phyloP scores from a whole-genome alignment of 2,113 vertebrate genomes.

The Sander lucioperca region DNA sequence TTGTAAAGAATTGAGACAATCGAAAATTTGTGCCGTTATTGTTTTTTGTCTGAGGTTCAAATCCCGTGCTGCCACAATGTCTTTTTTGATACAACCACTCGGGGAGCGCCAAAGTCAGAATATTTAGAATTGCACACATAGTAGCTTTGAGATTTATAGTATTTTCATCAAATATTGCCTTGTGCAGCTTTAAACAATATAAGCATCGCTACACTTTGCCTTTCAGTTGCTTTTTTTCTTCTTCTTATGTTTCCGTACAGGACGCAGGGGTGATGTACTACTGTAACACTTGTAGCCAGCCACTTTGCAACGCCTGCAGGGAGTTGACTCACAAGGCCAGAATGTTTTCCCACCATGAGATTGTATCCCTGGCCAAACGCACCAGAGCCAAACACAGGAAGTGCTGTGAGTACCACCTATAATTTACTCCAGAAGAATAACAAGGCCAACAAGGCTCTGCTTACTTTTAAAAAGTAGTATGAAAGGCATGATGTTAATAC shows the following conservation, averaged over 20 bases:
- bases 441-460: not conserved
- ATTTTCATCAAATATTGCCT: not conserved
- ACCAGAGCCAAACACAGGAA: conserved; percentile 93
- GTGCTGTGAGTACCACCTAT: conserved; percentile 85
- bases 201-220: not conserved
- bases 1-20: not conserved
- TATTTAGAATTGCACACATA: not conserved
- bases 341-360: conserved; percentile 94
- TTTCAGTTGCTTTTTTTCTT: not conserved
- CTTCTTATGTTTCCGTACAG: conserved; percentile 64
- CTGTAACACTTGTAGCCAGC: conserved; percentile 95
- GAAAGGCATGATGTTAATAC: not conserved
- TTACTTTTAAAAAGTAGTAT: not conserved
- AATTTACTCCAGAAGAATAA: conserved; percentile 12
- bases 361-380: conserved; percentile 92
- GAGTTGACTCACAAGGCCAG: conserved; percentile 92
- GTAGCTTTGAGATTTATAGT: not conserved
- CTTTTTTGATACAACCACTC: not conserved
- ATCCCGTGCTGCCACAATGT: not conserved
- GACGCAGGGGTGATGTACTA: conserved; percentile 91
- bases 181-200: not conserved
- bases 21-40: not conserved
- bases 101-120: not conserved
- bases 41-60: not conserved
- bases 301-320: conserved; percentile 90